These are phyloP conservation scores for Ylistrum balloti DNA, from an alignment of 1,140 invertebrate species.

Conservation along the genomic window DNA sequence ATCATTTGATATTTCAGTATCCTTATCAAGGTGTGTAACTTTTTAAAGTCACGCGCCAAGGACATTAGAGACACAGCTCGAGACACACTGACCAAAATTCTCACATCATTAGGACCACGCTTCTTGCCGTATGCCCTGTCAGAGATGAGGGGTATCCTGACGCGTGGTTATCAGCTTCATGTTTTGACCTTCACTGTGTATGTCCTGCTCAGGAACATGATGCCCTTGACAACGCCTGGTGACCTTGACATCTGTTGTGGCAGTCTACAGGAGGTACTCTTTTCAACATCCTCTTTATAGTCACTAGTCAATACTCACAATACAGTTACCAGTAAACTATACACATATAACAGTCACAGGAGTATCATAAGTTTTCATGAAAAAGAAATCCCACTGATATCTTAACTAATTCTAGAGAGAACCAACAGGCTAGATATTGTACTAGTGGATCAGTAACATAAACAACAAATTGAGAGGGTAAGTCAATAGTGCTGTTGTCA, in stretches of 20 bases:
- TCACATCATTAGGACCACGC: constrained; percentile 91
- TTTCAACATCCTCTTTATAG: neutral
- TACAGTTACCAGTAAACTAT: too few species aligned
- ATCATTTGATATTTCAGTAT: constrained; percentile 85
- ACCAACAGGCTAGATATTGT: too few species aligned
- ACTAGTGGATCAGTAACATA: too few species aligned
- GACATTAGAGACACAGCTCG: constrained; percentile 92
- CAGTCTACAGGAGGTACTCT: constrained; percentile 90
- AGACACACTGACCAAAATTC: constrained; percentile 94
- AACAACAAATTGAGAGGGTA: too few species aligned
- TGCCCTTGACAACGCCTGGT: constrained; percentile 86
- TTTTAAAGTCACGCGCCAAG: constrained; percentile 94
- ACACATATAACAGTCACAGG: too few species aligned
- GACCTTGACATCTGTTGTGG: constrained; percentile 91
- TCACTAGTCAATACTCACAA: too few species aligned
- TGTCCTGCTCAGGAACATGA: constrained; percentile 89
- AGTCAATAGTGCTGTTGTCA: too few species aligned
- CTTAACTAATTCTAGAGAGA: too few species aligned
- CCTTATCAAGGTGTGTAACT: constrained; percentile 93
- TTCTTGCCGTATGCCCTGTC: constrained; percentile 91
- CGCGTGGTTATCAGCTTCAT: constrained; percentile 95
- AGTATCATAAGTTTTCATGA: too few species aligned
- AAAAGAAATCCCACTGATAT: too few species aligned
- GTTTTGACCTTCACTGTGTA: constrained; percentile 95
- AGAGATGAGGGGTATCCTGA: constrained; percentile 92